These are phyloP conservation scores for Merops nubicus DNA, from an alignment of 2,113 vertebrate species.

Conservation along the genomic window DNA sequence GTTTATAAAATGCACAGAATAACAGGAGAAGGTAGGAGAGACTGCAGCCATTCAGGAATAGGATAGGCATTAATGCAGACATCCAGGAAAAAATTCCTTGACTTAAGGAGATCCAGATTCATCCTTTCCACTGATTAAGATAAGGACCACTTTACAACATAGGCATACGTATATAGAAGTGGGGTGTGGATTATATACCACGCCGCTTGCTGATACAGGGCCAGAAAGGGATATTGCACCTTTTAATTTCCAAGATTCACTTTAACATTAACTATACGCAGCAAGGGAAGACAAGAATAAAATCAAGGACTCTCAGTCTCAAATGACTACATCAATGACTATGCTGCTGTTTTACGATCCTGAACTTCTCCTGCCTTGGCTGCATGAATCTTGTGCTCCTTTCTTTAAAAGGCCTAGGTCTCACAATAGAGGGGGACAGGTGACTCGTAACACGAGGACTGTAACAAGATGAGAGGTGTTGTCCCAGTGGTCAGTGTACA, in stretches of 20 bases:
- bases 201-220: background rate
- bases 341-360: background rate
- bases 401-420: background rate
- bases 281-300: background rate
- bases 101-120: background rate
- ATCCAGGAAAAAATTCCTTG: background rate
- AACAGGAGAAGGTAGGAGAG: background rate
- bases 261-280: background rate
- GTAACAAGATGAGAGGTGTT: background rate
- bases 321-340: background rate
- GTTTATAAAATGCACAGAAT: background rate
- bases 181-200: background rate
- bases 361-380: background rate
- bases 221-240: background rate
- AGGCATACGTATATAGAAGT: background rate
- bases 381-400: background rate
- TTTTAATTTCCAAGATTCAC: background rate
- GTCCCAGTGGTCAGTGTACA: background rate
- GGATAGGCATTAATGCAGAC: background rate
- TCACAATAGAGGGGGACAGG: background rate
- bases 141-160: background rate
- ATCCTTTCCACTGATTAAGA: background rate
- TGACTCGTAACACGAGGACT: too few species aligned
- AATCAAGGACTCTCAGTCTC: background rate
- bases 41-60: background rate